Base-by-base conservation (phyloP, 2,888 invertebrate species). In the Drosophila melanosoma region DNA sequence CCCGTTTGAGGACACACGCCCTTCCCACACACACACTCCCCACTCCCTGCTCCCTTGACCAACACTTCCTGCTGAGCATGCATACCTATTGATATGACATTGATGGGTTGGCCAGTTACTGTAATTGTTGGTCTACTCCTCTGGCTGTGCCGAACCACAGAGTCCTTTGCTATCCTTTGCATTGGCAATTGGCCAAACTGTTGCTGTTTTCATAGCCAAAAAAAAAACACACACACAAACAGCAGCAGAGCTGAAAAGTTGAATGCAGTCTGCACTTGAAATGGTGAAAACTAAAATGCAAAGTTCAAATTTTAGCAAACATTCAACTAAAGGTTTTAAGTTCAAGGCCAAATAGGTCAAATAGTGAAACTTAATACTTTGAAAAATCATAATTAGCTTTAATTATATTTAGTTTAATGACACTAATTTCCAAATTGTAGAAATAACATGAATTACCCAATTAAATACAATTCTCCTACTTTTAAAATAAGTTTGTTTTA, bases 161-260 rank as follows among this genome's bases (percentile, higher is more conserved):
- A 57, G 62, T 70, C 29, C 29, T 29, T 60, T 77, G 60, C 78
- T 33, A 48, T 54, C 48, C 69, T 45, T 56, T 74, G 68, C 74
- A 69, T 74, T 74, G 74, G 38, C 69, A 69, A 63, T 79, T 69
- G 59, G 59, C 36, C 67, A 74, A 81, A 79, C 80, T 80, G 80
- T 82, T 81, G 80, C 82, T 75, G 62, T 72, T 65, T 79, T 76
- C 63, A 54, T 20, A 35, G 69, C 35, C 73, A 56, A 11, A 36
- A 29, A 32, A 57, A n/a, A n/a, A 57, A 69, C 54, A 52, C 12
- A 56, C 36, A 7, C 45, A 20, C n/a, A 35, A 29, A 42, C 36
- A 42, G 29, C 15, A 32, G 15, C 38, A 72, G 60, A 73, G 60
- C 48, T 52, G 66, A 74, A 60, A 74, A 74, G 76, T 69, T 75